These are phyloP conservation scores for Carapus acus DNA, from an alignment of 2,797 vertebrate species.

Conservation along the genomic window DNA sequence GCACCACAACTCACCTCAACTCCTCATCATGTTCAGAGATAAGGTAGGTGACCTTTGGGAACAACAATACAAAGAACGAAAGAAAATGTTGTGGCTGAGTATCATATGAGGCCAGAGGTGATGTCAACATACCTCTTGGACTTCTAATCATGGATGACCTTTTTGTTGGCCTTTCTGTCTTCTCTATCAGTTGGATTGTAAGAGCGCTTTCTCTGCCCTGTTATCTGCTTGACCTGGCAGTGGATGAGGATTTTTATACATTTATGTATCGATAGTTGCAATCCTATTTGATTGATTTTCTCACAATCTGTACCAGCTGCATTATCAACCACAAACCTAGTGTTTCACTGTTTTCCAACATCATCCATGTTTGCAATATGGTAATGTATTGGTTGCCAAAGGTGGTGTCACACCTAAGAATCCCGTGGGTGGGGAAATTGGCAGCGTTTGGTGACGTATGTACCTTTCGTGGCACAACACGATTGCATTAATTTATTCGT, in stretches of 20 bases:
- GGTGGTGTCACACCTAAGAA: too few species aligned
- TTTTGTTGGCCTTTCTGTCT: conserved; percentile 63
- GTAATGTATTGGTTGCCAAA: too few species aligned
- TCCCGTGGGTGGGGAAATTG: too few species aligned
- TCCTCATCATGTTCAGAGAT: conserved; percentile 49
- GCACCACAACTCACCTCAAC: conserved; percentile 36
- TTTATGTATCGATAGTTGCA: conserved; percentile 19
- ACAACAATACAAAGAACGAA: conserved; percentile 63
- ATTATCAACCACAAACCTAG: too few species aligned
- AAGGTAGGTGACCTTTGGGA: conserved; percentile 70
- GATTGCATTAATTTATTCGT: too few species aligned
- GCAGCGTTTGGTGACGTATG: too few species aligned
- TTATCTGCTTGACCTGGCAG: conserved; percentile 19
- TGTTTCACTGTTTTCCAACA: too few species aligned
- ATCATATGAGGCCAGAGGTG: conserved; percentile 35
- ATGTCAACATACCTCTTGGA: conserved; percentile 47
- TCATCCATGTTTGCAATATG: too few species aligned
- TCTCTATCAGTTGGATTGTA: conserved; percentile 30
- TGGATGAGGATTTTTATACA: conserved; percentile 44
- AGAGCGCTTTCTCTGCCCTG: conserved; percentile 22
- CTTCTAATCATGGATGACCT: conserved; percentile 71
- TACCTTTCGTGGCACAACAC: too few species aligned
- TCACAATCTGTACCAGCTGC: background rate
- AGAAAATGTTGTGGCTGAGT: conserved; percentile 56
- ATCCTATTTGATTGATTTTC: background rate